Evolutionary conservation across 2,797 vertebrate genomes (phyloP), one percentile per base, ranked within the genome.

Genomic region (Babyrousa celebensis): DNA sequence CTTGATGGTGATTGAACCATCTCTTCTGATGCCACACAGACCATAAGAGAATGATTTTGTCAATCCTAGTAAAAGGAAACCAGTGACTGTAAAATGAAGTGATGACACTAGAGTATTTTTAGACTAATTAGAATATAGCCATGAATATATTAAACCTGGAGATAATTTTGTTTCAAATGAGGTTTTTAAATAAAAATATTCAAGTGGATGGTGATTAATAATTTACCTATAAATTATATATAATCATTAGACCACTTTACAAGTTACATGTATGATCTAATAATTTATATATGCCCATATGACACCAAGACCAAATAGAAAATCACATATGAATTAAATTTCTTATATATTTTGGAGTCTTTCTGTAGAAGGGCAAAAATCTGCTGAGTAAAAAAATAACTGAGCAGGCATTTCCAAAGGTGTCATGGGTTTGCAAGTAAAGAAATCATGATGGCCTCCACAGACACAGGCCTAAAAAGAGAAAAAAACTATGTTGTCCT

Each of bases 131-230:
- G 3, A 78, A 71, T 85, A 48, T 54, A 86, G 12, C 8, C 58
- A 60, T 48, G 29, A 88, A 94, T 94, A 91, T n/a, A 74, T 52
- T 89, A 91, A 95, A 74, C 32, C 48, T 71, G 60, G 36, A 78
- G 62, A 88, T 67, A 54, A 80, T 85, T 78, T 32, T 65, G 60
- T 77, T 86, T 83, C 32, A 92, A 87, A 79, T 62, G 40, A 79
- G 43, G 8, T 70, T 91, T 88, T 90, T 71, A 85, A 89, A 84
- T 87, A 58, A 96, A 92, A 94, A 89, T 43, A 68, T 63, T 89
- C 58, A 71, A 86, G 36, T 75, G 29, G 29, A 58, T 79, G 43
- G 48, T 80, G 60, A 75, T 91, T 43, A 70, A 77, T 78, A 82
- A 58, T 71, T 89, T 95, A 62, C 58, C 48, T 82, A 29, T 82